phyloP scores from a whole-genome alignment of 2,797 vertebrate genomes.

The Steatocranus sp. region DNA sequence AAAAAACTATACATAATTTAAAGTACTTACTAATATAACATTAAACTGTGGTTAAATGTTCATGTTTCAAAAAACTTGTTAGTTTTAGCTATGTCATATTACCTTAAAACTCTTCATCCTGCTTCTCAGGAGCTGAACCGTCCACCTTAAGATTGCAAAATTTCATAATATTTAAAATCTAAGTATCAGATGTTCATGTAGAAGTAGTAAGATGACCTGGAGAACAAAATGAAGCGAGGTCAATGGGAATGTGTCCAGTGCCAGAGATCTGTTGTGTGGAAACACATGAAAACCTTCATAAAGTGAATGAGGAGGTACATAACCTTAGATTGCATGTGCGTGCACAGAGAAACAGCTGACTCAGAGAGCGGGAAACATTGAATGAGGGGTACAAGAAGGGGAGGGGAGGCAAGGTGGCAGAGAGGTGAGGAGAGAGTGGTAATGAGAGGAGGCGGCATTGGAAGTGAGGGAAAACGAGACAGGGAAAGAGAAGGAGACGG shows the following conservation, averaged over 20 bases:
- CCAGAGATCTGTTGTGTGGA: constrained; percentile 2
- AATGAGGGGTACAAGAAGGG: background rate
- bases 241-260: background rate
- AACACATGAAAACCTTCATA: background rate
- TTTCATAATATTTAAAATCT: background rate
- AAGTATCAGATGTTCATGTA: background rate
- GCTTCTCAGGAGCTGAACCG: background rate
- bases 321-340: background rate
- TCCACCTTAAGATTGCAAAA: background rate
- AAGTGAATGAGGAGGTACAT: background rate
- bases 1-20: background rate
- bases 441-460: constrained; percentile 39
- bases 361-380: background rate
- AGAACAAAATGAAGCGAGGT: background rate
- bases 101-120: background rate
- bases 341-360: constrained; percentile 19
- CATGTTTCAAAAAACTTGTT: background rate
- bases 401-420: constrained; percentile 30
- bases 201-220: background rate
- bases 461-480: constrained; percentile 22
- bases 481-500: constrained; percentile 26
- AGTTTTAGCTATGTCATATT: background rate
- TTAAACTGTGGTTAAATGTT: background rate
- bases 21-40: background rate
- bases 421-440: constrained; percentile 53